phyloP scores from a whole-genome alignment of 2,113 vertebrate species.

The Morone saxatilis region DNA sequence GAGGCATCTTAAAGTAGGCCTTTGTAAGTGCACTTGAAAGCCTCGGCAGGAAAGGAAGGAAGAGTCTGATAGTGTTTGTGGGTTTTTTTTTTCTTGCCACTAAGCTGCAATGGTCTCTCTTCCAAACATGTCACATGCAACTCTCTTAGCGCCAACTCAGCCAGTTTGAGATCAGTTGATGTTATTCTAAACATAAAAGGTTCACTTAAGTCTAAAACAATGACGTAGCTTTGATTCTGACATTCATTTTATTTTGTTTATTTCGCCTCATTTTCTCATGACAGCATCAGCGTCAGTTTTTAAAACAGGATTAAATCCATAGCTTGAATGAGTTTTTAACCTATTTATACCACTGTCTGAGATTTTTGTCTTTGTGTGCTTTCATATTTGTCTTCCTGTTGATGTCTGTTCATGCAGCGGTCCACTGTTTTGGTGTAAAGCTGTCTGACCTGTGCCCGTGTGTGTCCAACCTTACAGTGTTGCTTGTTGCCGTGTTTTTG shows the following conservation, averaged over 20 bases:
- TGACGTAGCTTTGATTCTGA: conserved; percentile 12
- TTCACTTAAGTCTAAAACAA: conserved; percentile 23
- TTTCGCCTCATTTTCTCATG: background rate
- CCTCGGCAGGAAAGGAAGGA: conserved; percentile 22
- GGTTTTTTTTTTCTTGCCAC: conserved; percentile 1
- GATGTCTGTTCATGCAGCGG: background rate
- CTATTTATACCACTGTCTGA: background rate
- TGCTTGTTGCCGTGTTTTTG: conserved; percentile 78
- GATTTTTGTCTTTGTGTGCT: background rate
- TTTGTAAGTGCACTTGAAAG: conserved; percentile 71
- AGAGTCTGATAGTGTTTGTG: conserved; percentile 33
- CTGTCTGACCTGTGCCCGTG: conserved; percentile 42
- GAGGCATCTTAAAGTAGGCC: conserved; percentile 34
- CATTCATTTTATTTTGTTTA: background rate
- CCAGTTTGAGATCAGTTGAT: conserved; percentile 26
- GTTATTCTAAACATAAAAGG: conserved; percentile 20
- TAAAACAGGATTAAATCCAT: background rate
- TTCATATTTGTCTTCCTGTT: background rate
- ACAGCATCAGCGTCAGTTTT: background rate
- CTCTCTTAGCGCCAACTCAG: conserved; percentile 8
- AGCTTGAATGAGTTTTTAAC: background rate
- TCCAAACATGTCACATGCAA: conserved; percentile 22
- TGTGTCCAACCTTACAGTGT: conserved; percentile 72
- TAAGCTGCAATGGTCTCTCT: conserved; percentile 30
- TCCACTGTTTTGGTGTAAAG: background rate